Percentiles rank a stretch among this genome's conserved stretches.
These are phyloP conservation scores for Clinocottus analis DNA, from an alignment of 2,113 vertebrate genomes.

Conservation along the genomic window DNA sequence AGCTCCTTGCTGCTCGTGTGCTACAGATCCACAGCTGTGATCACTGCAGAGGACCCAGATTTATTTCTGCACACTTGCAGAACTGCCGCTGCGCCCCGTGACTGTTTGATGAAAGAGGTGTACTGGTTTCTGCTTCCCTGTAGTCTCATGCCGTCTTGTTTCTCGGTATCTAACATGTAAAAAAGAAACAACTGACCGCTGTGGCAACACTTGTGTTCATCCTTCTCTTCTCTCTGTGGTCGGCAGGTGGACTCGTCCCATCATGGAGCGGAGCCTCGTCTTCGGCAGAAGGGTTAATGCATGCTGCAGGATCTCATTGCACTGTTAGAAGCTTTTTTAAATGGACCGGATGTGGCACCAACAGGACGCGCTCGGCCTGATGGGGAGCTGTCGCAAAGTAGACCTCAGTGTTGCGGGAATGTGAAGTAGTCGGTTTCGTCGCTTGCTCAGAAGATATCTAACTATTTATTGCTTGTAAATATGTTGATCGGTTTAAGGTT, in stretches of 20 bases:
- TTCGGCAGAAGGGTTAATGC: slow-evolving; percentile 32
- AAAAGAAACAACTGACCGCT: neutral
- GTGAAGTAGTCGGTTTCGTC: neutral
- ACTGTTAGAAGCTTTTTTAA: slow-evolving; percentile 11
- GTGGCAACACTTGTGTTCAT: no score
- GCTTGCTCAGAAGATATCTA: neutral
- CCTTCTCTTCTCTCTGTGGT: slow-evolving; percentile 28
- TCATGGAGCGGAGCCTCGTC: slow-evolving; percentile 17
- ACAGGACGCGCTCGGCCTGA: slow-evolving; percentile 32
- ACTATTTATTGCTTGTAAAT: slow-evolving; percentile 49
- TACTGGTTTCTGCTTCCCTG: slow-evolving; percentile 4
- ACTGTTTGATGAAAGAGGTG: slow-evolving; percentile 15
- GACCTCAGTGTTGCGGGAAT: neutral
- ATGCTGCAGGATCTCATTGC: slow-evolving; percentile 33
- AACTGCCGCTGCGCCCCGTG: slow-evolving; percentile 15
- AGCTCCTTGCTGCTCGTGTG: neutral
- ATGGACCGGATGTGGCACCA: slow-evolving; percentile 29
- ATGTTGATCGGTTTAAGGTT: slow-evolving; percentile 12
- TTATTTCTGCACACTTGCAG: slow-evolving; percentile 32
- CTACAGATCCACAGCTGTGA: slow-evolving; percentile 21
- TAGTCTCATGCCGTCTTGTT: neutral
- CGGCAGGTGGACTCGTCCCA: slow-evolving; percentile 55
- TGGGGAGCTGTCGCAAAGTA: slow-evolving; percentile 20
- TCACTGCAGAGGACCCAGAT: slow-evolving; percentile 17
- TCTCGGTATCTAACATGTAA: neutral